Evolutionary conservation across 2,888 invertebrate species (phyloP).

Genomic region (Drosophila mayaguana): DNA sequence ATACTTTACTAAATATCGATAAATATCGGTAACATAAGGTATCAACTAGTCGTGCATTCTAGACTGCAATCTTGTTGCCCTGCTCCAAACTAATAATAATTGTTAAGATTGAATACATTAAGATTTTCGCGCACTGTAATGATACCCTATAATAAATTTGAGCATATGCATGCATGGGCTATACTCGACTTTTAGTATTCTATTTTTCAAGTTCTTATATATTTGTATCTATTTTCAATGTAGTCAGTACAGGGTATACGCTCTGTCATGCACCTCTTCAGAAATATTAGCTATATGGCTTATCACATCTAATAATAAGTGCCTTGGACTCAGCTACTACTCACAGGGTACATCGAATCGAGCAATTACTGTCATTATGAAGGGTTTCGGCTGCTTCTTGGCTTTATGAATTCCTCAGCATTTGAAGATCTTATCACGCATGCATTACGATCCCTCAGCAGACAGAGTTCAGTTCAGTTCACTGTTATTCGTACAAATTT

Average conservation of each 20-base stretch:
- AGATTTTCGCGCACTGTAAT: background rate
- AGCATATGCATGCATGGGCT: too few species aligned
- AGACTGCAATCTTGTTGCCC: too few species aligned
- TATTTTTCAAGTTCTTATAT: background rate
- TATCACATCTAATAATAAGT: background rate
- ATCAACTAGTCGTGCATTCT: background rate
- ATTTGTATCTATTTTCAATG: background rate
- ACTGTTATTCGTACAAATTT: constrained; percentile 26
- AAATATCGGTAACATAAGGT: background rate
- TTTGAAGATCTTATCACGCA: constrained; percentile 22
- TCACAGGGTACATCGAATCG: background rate
- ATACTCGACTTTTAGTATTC: background rate
- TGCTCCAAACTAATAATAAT: background rate
- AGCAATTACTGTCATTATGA: background rate
- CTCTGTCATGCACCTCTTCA: background rate
- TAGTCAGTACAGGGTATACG: background rate
- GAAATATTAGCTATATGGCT: background rate
- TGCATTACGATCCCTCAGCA: constrained; percentile 12
- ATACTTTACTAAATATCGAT: background rate
- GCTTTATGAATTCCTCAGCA: constrained; percentile 1
- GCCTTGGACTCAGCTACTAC: too few species aligned
- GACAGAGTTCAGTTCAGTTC: background rate
- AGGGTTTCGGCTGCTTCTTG: background rate
- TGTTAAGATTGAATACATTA: background rate
- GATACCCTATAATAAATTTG: background rate